A percentile compares a stretch with the other conserved stretches of the same genome.
Evolutionary conservation across 2,797 vertebrate genomes (phyloP).

Genomic region (Schizopygopsis malacanthus): DNA sequence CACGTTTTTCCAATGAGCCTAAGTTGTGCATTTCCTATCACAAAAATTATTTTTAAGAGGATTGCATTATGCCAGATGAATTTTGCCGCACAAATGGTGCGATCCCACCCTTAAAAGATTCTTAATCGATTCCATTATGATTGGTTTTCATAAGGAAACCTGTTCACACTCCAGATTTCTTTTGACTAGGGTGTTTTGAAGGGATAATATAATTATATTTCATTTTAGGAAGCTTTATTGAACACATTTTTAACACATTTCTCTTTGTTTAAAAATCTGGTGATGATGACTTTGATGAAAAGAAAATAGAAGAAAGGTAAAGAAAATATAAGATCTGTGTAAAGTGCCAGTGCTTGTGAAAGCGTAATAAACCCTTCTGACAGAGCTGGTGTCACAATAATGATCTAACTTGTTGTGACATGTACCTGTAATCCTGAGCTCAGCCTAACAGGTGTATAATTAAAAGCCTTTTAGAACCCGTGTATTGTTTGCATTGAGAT

Average conservation of each 20-base stretch:
- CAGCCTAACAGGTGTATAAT: not conserved
- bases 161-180: not conserved
- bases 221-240: not conserved
- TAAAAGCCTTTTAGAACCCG: not conserved
- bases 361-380: not conserved
- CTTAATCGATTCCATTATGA: not conserved
- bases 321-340: not conserved
- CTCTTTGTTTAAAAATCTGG: not conserved
- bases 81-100: not conserved
- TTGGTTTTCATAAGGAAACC: not conserved
- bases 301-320: conserved; percentile 9
- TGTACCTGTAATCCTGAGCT: not conserved
- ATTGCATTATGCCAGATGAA: not conserved
- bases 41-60: not conserved
- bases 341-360: not conserved
- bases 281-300: conserved; percentile 4
- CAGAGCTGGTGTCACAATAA: not conserved
- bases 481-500: not conserved
- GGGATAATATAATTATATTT: not conserved
- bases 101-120: not conserved
- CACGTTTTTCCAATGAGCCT: too few species aligned
- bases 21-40: too few species aligned
- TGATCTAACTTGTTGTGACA: not conserved
- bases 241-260: not conserved
- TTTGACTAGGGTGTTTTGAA: not conserved